Conservation (phyloP, 2,888 invertebrate genomes). For the Archaeoteleia sp. region DNA sequence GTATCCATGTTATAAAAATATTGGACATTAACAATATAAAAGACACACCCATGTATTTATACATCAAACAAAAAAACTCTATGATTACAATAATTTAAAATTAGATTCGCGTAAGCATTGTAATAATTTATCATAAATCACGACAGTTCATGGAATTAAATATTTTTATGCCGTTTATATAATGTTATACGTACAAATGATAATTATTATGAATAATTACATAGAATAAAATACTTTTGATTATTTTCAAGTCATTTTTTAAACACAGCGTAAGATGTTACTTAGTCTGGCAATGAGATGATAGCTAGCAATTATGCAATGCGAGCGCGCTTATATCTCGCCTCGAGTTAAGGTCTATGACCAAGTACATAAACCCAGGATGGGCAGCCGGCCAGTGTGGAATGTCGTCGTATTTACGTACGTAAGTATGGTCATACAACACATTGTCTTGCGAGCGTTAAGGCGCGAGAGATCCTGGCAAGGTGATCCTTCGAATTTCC, state of each 20-base stretch:
- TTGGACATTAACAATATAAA: constrained; percentile 18
- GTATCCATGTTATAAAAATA: too few species aligned
- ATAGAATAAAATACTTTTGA: neutral
- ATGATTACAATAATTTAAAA: too few species aligned
- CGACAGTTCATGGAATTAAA: neutral
- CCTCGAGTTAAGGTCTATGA: constrained; percentile 65
- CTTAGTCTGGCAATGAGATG: constrained; percentile 48
- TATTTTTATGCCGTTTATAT: constrained; percentile 3
- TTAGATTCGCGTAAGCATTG: too few species aligned
- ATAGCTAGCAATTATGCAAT: constrained; percentile 49
- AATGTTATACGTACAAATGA: constrained; percentile 14
- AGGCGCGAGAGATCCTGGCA: constrained; percentile 34
- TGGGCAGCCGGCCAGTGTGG: constrained; percentile 55
- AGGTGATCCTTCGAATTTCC: constrained; percentile 37
- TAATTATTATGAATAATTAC: constrained; percentile 1
- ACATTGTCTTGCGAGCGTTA: constrained; percentile 42
- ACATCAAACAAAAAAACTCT: too few species aligned
- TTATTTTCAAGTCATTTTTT: constrained; percentile 33
- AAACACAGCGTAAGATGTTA: constrained; percentile 40
- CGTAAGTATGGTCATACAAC: constrained; percentile 12
- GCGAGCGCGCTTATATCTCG: constrained; percentile 49
- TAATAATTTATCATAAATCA: too few species aligned
- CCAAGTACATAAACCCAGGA: constrained; percentile 64
- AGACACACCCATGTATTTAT: constrained; percentile 3
- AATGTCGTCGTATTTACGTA: constrained; percentile 34